Conservation (phyloP, 2,797 vertebrate genomes). For the Remorina albescens region DNA sequence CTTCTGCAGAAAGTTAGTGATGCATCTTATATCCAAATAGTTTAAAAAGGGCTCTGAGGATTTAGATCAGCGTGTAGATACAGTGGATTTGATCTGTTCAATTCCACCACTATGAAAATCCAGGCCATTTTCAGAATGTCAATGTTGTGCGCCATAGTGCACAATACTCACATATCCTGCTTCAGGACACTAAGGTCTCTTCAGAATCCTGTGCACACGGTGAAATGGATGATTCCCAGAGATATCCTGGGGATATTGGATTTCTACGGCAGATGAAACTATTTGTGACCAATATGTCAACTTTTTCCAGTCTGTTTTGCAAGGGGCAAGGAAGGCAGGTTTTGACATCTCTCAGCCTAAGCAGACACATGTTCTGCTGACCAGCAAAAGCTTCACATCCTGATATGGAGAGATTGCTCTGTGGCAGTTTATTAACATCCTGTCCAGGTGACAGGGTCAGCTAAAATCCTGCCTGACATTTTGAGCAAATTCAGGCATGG, state of each 20-base stretch:
- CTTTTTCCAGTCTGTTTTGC: conserved; percentile 71
- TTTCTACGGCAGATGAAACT: conserved; percentile 79
- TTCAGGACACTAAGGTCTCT: conserved; percentile 76
- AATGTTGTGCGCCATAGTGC: conserved; percentile 77
- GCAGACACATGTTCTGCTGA: conserved; percentile 76
- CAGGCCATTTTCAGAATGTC: conserved; percentile 74
- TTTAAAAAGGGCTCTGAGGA: conserved; percentile 79
- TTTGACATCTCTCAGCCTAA: conserved; percentile 63
- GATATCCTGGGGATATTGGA: conserved; percentile 82
- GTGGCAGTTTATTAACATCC: conserved; percentile 67
- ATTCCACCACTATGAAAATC: conserved; percentile 77
- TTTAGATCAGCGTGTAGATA: conserved; percentile 79
- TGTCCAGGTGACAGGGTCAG: conserved; percentile 53
- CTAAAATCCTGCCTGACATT: conserved; percentile 43
- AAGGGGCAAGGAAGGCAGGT: conserved; percentile 39
- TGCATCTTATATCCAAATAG: conserved; percentile 78
- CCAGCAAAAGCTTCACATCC: conserved; percentile 58
- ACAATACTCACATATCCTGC: conserved; percentile 76
- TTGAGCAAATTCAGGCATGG: conserved; percentile 36
- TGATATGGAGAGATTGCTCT: conserved; percentile 62
- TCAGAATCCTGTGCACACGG: conserved; percentile 71
- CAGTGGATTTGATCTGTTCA: conserved; percentile 79
- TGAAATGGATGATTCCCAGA: conserved; percentile 78
- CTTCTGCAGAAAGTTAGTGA: conserved; percentile 70
- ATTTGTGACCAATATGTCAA: conserved; percentile 80